A percentile compares a stretch with the other conserved stretches of the same genome.
Evolutionary conservation across 2,888 invertebrate genomes (phyloP).

Genomic region (Zeuzera pyrina): DNA sequence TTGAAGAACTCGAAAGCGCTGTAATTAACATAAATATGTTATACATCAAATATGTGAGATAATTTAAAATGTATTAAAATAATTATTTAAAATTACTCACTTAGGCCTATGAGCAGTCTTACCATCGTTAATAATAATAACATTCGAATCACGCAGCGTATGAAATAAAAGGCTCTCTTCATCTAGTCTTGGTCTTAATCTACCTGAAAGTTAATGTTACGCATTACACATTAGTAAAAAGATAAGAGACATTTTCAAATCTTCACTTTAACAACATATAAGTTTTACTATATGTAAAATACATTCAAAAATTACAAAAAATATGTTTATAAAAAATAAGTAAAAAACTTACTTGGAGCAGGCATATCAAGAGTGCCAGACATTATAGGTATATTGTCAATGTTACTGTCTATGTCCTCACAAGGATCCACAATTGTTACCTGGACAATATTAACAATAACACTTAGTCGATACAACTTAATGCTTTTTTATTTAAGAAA

Average conservation of each 20-base stretch:
- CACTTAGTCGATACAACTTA: too few species aligned
- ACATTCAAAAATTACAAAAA: neutral
- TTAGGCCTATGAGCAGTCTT: constrained; percentile 94
- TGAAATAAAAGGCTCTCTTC: constrained; percentile 90
- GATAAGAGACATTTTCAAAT: too few species aligned
- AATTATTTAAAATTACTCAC: constrained; percentile 64
- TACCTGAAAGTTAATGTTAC: constrained; percentile 51
- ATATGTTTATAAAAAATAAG: neutral
- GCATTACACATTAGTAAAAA: too few species aligned
- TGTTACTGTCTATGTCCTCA: constrained; percentile 81
- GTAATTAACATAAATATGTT: constrained; percentile 17
- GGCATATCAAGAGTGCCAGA: constrained; percentile 28
- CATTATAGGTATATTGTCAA: constrained; percentile 26
- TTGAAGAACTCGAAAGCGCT: constrained; percentile 94
- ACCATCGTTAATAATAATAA: constrained; percentile 91
- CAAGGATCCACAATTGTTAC: constrained; percentile 90
- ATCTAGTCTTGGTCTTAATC: constrained; percentile 41
- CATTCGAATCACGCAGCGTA: constrained; percentile 92
- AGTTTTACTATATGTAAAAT: neutral
- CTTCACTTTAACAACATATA: neutral
- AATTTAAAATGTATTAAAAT: constrained; percentile 4
- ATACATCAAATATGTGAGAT: neutral
- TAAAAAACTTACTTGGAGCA: constrained; percentile 40
- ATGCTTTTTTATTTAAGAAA: too few species aligned
- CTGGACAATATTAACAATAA: too few species aligned